A percentile compares a stretch with the other conserved stretches of the same genome.
Evolutionary conservation across 2,888 invertebrate genomes (phyloP).

Genomic region (Teleiodes luculella): DNA sequence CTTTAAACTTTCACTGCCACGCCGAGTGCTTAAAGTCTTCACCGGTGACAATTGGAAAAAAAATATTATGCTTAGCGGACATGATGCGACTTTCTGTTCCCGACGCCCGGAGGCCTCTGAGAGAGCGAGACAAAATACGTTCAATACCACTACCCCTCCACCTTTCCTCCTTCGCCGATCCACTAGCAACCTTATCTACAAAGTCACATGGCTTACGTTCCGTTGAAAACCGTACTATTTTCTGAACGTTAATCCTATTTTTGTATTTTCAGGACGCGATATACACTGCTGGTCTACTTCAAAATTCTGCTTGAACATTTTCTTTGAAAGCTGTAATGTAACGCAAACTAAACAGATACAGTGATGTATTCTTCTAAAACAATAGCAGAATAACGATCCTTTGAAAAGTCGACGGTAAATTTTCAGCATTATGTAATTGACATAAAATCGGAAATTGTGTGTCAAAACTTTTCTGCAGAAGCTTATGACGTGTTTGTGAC

Average conservation of each 20-base stretch:
- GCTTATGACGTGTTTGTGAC: no score
- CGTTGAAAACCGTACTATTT: neutral
- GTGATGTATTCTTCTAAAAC: no score
- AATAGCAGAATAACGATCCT: no score
- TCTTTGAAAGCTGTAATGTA: neutral
- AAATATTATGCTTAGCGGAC: neutral
- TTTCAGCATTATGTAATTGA: no score
- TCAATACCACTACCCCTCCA: slow-evolving; percentile 41
- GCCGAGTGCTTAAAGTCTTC: neutral
- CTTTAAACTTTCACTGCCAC: neutral
- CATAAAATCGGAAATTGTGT: no score
- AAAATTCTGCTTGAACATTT: neutral
- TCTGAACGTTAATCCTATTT: no score
- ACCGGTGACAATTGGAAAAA: neutral
- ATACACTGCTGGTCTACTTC: neutral
- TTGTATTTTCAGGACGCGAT: neutral
- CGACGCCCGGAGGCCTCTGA: slow-evolving; percentile 38
- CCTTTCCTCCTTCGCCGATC: neutral
- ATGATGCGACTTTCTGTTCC: slow-evolving; percentile 33
- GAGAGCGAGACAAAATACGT: slow-evolving; percentile 37
- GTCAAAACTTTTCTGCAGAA: no score
- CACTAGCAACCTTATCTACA: neutral
- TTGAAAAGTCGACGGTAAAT: no score
- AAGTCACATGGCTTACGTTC: neutral
- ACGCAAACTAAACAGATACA: no score